Conservation (phyloP, 2,888 invertebrate species). For the Rambutsinella grinnellia region DNA sequence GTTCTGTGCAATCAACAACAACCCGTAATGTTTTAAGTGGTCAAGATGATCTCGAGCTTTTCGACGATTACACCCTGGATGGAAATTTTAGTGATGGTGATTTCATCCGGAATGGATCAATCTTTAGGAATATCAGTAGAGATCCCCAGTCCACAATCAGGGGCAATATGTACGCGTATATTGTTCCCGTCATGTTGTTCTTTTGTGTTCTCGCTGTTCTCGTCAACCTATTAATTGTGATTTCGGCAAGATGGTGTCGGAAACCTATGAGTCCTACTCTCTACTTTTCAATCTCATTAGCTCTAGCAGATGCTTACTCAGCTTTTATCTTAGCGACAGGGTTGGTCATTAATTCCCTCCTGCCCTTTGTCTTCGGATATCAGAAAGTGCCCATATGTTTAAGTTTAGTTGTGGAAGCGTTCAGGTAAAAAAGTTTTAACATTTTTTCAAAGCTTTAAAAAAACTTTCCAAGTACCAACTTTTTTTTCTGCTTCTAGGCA, state of each 20-base stretch:
- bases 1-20: neutral
- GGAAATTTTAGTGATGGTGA: neutral
- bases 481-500: slow-evolving; percentile 66
- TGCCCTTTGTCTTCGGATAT: slow-evolving; percentile 69
- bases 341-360: slow-evolving; percentile 73
- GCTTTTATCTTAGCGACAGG: slow-evolving; percentile 73
- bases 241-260: slow-evolving; percentile 73
- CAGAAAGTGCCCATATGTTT: slow-evolving; percentile 67
- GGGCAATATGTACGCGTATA: slow-evolving; percentile 65
- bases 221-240: slow-evolving; percentile 73
- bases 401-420: slow-evolving; percentile 68
- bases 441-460: neutral
- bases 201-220: slow-evolving; percentile 73
- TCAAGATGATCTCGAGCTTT: too few relatives aligned
- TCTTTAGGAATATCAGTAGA: slow-evolving; percentile 5
- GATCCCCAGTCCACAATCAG: slow-evolving; percentile 14
- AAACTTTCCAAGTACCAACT: neutral
- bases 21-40: too few relatives aligned
- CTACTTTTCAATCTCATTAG: slow-evolving; percentile 75
- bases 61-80: neutral
- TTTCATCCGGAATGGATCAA: neutral
- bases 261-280: slow-evolving; percentile 74
- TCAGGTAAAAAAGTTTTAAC: slow-evolving; percentile 67
- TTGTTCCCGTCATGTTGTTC: slow-evolving; percentile 69
- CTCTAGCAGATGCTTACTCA: slow-evolving; percentile 74